Base-by-base conservation (phyloP, 2,113 vertebrate species). In the Noturus placidus region DNA sequence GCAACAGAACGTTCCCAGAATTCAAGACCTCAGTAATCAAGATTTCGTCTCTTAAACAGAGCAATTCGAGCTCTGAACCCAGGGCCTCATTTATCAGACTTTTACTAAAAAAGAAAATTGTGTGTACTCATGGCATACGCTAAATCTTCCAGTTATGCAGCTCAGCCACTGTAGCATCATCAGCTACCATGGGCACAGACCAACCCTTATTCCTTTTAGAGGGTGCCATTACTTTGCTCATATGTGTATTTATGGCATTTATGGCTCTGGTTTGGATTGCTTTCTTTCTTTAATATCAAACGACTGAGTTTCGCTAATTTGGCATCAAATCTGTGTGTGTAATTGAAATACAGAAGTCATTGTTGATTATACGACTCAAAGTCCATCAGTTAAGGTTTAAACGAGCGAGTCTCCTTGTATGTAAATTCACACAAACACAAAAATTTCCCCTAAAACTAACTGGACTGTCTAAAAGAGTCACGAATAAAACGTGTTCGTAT, bases 51-150 rank as follows among this genome's bases (percentile, higher is more conserved):
- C 38, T 50, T 30, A 3, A 56, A 56, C 20, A 80, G 19, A 67
- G 30, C 74, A 86, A 86, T 33, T 63, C 13, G 56, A 59, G 79
- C 9, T 59, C 30, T 25, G 59, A 59, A 57, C 52, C 17, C 10
- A 5, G 33, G 79, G 30, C 79, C 79, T 81, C 79, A 59, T 81
- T 59, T 56, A 80, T n/a, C 74, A 52, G 74, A 14, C 25, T 50
- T 50, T 27, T 27, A 30, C 22, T 15, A 50, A 76, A 50, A 77
- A 25, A 15, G 52, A 50, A 77, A 27, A 27, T 0, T 27, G 11
- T 14, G 13, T 14, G 38, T 27, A 5, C 2, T 4, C 25, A 52
- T 2, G 13, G 46, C 11, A 10, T 11, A 17, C 3, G 20, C 9
- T 42, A 46, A 76, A 70, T 70, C 65, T 67, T 33, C 63, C 61